Conservation (phyloP, 2,888 invertebrate genomes). For the Strigamia maritima region DNA sequence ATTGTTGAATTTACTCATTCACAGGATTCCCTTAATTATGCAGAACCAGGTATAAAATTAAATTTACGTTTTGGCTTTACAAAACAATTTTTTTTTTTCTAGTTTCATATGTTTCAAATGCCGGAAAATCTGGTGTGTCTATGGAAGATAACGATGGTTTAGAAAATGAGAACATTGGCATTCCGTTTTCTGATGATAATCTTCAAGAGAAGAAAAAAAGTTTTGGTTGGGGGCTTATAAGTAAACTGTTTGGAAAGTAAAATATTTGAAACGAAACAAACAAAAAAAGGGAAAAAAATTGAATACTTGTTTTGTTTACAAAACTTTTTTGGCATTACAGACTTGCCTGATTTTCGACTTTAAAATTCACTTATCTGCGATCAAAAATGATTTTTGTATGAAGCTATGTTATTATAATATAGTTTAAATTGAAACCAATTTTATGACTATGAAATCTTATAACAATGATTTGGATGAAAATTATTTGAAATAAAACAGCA, state of each 20-base stretch:
- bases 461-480: background rate
- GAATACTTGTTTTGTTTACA: background rate
- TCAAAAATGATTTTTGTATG: background rate
- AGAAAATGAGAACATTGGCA: background rate
- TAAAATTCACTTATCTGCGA: background rate
- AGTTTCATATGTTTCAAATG: background rate
- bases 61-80: background rate
- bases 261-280: background rate
- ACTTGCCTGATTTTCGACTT: background rate
- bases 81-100: background rate
- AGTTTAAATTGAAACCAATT: background rate
- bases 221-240: conserved; percentile 17
- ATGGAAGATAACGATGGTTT: background rate
- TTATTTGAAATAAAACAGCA: background rate
- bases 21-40: background rate
- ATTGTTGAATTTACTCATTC: background rate
- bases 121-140: background rate
- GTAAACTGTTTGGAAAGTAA: conserved; percentile 24
- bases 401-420: background rate
- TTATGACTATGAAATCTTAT: background rate
- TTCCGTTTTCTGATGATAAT: background rate
- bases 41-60: background rate
- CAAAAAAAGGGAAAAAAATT: background rate
- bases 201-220: background rate
- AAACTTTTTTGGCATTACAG: background rate